phyloP scores from a whole-genome alignment of 2,113 vertebrate genomes.

The Petaurus breviceps region DNA sequence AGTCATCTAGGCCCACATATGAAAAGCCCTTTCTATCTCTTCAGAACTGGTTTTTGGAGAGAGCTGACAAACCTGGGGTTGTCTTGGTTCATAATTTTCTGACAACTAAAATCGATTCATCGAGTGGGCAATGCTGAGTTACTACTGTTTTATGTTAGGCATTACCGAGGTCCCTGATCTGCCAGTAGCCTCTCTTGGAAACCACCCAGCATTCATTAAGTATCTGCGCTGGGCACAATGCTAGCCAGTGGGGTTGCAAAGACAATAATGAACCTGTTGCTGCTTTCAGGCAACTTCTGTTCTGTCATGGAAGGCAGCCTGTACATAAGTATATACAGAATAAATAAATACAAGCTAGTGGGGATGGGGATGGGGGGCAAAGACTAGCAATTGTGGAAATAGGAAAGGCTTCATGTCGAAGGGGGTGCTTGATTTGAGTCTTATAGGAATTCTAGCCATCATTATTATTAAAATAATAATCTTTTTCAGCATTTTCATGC shows the following conservation, averaged over 20 bases:
- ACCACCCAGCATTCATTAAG: not conserved
- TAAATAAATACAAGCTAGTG: not conserved
- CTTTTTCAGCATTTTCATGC: not conserved
- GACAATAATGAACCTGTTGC: not conserved
- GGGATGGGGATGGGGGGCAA: not conserved
- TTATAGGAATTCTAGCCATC: not conserved
- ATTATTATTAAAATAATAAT: not conserved
- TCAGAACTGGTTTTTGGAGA: not conserved
- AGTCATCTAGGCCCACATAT: not conserved
- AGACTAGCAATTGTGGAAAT: not conserved
- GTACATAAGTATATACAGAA: not conserved
- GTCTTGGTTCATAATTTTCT: not conserved
- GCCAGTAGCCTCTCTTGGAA: not conserved
- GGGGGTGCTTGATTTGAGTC: not conserved
- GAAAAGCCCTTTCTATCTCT: not conserved
- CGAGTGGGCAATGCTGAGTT: not conserved
- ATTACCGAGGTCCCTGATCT: not conserved
- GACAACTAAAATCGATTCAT: not conserved
- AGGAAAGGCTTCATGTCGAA: not conserved
- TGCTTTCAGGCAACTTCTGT: not conserved
- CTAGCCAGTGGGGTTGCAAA: not conserved
- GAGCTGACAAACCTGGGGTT: not conserved
- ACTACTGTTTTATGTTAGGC: not conserved
- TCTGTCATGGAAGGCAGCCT: not conserved
- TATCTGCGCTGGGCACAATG: not conserved